phyloP scores from a whole-genome alignment of 2,113 vertebrate species.

The Rhinoderma darwinii region DNA sequence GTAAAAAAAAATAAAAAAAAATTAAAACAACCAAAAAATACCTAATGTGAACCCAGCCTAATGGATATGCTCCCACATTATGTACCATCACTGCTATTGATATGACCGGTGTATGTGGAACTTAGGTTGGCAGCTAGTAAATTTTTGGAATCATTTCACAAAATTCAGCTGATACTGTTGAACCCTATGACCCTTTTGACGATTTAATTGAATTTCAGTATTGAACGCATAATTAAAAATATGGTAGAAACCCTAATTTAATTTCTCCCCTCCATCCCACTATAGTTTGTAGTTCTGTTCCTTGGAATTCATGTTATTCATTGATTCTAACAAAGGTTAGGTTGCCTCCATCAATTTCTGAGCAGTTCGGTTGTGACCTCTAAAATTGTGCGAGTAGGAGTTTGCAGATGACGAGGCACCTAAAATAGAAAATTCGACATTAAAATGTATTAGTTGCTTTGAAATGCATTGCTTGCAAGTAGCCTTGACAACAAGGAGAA shows the following conservation, averaged over 20 bases:
- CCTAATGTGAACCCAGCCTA: too few relatives aligned
- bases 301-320: not conserved
- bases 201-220: not conserved
- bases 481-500: slow-evolving; percentile 55
- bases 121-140: too few relatives aligned
- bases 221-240: not conserved
- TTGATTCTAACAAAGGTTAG: slow-evolving; percentile 2
- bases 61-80: too few relatives aligned
- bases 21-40: too few relatives aligned
- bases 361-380: not conserved
- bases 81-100: too few relatives aligned
- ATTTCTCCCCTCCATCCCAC: not conserved
- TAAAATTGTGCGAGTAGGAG: slow-evolving; percentile 37
- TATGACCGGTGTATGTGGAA: too few relatives aligned
- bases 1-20: too few relatives aligned
- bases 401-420: slow-evolving; percentile 31
- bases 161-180: not conserved
- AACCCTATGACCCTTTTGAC: not conserved
- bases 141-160: not conserved
- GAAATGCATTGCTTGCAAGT: slow-evolving; percentile 39
- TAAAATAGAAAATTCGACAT: slow-evolving; percentile 54
- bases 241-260: not conserved
- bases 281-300: not conserved
- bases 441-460: slow-evolving; percentile 43
- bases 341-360: slow-evolving; percentile 5